phyloP scores from a whole-genome alignment of 2,888 invertebrate genomes.

The Hyposoter didymator region DNA sequence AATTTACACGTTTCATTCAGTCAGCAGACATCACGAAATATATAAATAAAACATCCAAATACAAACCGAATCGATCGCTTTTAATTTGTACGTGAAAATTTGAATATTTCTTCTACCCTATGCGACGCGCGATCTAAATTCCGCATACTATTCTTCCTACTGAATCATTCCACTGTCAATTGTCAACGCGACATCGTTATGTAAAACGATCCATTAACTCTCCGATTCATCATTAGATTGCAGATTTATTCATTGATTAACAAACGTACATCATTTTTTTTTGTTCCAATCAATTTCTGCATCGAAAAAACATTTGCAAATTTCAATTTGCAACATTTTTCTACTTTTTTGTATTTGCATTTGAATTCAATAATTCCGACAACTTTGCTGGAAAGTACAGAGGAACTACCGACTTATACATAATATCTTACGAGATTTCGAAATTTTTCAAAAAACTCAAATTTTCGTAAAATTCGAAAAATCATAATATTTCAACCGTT shows the following conservation, averaged over 20 bases:
- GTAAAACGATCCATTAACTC: not conserved
- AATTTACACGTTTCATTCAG: not conserved
- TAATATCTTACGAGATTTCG: no score
- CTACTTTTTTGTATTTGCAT: no score
- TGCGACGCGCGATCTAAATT: not conserved
- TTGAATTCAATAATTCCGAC: no score
- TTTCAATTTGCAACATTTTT: no score
- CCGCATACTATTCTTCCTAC: not conserved
- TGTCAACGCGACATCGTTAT: not conserved
- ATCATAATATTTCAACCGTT: no score
- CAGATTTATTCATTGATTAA: not conserved
- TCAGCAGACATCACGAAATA: not conserved
- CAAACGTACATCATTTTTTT: not conserved
- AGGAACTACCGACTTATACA: no score
- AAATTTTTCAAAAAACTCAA: no score
- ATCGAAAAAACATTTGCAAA: no score
- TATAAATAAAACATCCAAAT: not conserved
- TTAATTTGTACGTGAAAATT: not conserved
- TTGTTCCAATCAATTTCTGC: no score
- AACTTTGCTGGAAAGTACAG: no score
- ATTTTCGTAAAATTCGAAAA: no score
- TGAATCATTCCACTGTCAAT: not conserved
- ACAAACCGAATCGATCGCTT: not conserved
- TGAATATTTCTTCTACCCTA: not conserved
- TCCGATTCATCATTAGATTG: not conserved